Evolutionary conservation across 2,888 invertebrate genomes (phyloP).

Genomic region (Sesamia inferens): DNA sequence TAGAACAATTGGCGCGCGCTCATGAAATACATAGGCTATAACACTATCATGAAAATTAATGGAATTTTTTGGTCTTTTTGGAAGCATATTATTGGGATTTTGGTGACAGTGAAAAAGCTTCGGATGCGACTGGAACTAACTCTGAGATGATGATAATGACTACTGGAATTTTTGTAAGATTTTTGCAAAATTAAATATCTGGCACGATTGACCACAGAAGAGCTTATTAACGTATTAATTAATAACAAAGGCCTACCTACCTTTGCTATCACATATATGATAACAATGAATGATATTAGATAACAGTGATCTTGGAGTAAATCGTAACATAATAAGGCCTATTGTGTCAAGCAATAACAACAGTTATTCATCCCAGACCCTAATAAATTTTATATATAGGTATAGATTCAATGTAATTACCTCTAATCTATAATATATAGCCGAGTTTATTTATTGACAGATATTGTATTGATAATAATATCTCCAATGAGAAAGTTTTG

Average conservation of each 20-base stretch:
- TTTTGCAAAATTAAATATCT: background rate
- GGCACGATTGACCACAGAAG: background rate
- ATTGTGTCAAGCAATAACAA: background rate
- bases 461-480: background rate
- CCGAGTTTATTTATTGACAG: slow-evolving; percentile 3
- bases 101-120: too few relatives aligned
- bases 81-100: background rate
- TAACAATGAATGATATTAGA: too few relatives aligned
- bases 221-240: background rate
- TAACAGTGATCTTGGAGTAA: background rate
- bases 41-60: background rate
- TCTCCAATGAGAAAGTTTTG: too few relatives aligned
- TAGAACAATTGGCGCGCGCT: too few relatives aligned
- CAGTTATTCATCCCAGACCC: background rate
- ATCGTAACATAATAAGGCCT: background rate
- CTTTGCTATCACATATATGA: too few relatives aligned
- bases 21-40: too few relatives aligned
- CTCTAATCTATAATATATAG: background rate
- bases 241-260: too few relatives aligned
- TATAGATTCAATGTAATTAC: background rate
- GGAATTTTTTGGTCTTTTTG: background rate
- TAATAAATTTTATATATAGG: background rate
- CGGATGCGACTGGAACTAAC: too few relatives aligned
- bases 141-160: too few relatives aligned
- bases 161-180: background rate